Evolutionary conservation across 2,113 vertebrate species (phyloP).

Genomic region (Columba livia): DNA sequence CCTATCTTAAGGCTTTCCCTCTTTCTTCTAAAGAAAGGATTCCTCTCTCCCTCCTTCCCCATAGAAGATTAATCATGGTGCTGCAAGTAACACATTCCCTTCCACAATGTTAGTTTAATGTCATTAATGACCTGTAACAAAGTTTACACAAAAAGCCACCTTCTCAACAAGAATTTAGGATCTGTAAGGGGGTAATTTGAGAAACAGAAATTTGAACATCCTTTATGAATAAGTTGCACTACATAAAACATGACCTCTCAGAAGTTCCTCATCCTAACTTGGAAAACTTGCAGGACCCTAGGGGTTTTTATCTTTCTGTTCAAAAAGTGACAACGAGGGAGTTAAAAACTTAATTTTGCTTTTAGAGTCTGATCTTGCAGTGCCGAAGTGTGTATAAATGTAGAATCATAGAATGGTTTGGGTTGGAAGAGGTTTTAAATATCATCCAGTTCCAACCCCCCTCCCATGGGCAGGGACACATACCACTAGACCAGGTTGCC

Average conservation of each 20-base stretch:
- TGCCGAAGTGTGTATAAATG: neutral
- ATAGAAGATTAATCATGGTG: neutral
- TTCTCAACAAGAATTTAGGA: neutral
- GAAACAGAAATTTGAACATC: neutral
- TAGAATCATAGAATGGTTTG: too few species aligned
- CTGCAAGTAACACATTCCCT: neutral
- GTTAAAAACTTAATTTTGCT: neutral
- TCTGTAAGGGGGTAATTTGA: neutral
- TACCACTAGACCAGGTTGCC: too few species aligned
- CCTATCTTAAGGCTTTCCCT: neutral
- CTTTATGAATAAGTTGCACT: neutral
- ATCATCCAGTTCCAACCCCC: too few species aligned
- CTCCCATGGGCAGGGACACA: too few species aligned
- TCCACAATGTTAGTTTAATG: neutral
- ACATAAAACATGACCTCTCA: neutral
- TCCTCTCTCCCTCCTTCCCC: neutral
- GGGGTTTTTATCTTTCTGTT: neutral
- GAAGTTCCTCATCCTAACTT: neutral
- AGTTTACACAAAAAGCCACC: neutral
- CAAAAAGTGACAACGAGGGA: neutral
- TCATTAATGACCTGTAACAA: neutral
- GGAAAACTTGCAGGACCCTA: neutral
- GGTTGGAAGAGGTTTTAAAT: too few species aligned
- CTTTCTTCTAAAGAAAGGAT: neutral
- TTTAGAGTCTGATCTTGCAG: neutral